Conservation (phyloP, 2,113 vertebrate genomes). For the Benthochromis sp. region DNA sequence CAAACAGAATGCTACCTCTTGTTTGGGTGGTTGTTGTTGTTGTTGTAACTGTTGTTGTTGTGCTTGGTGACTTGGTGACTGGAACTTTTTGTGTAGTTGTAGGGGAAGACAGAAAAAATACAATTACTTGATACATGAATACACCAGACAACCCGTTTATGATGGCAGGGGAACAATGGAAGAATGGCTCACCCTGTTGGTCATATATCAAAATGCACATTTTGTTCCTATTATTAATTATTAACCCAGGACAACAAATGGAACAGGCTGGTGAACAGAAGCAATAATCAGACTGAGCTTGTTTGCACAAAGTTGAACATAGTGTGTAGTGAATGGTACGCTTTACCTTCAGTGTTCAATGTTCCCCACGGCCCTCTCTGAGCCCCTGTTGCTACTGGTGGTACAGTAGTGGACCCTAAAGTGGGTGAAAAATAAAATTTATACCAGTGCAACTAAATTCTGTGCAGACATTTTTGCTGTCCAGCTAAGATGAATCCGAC, state of each 20-base stretch:
- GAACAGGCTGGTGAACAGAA: not conserved
- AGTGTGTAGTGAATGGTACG: not conserved
- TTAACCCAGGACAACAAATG: not conserved
- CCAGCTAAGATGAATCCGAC: not conserved
- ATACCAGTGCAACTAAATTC: not conserved
- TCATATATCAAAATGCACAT: not conserved
- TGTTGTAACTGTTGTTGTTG: slow-evolving; percentile 25
- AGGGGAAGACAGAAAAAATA: not conserved
- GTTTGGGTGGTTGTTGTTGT: not conserved
- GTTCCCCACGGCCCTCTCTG: not conserved
- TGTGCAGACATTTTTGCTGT: not conserved
- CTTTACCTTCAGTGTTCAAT: not conserved
- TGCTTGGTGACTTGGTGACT: slow-evolving; percentile 15
- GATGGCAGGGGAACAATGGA: not conserved
- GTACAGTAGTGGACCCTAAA: slow-evolving; percentile 38
- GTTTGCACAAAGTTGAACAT: not conserved
- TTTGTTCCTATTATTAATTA: not conserved
- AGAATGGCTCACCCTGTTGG: slow-evolving; percentile 49
- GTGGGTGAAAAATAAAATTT: not conserved
- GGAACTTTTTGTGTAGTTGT: slow-evolving; percentile 41
- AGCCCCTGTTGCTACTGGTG: not conserved
- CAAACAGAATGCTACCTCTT: slow-evolving; percentile 42
- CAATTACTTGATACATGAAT: not conserved
- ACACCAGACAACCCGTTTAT: not conserved
- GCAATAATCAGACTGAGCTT: not conserved